Evolutionary conservation across 2,888 invertebrate genomes (phyloP).

Genomic region (Machimus rusticus): DNA sequence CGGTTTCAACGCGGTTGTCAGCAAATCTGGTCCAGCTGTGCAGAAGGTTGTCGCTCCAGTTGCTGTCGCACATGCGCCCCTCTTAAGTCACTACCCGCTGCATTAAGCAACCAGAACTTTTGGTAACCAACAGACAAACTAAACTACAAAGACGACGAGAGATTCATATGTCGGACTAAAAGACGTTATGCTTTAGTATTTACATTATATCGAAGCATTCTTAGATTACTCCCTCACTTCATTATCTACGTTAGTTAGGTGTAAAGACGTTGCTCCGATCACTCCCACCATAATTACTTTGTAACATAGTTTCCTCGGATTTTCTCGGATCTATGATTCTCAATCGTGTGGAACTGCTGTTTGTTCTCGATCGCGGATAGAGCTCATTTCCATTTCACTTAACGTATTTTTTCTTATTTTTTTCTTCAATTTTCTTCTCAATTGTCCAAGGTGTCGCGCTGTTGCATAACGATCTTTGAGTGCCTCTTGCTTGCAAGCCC

Average conservation of each 20-base stretch:
- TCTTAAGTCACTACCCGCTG: constrained; percentile 62
- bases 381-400: constrained; percentile 6
- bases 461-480: constrained; percentile 22
- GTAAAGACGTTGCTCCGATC: constrained; percentile 35
- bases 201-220: constrained; percentile 26
- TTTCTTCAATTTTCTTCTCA: not conserved
- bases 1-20: constrained; percentile 76
- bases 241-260: constrained; percentile 15
- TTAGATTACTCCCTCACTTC: constrained; percentile 29
- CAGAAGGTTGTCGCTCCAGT: constrained; percentile 59
- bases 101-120: constrained; percentile 40
- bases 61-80: constrained; percentile 62
- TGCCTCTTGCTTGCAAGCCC: not conserved
- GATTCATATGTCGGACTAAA: constrained; percentile 32
- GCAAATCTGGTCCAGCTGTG: constrained; percentile 70
- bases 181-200: constrained; percentile 44
- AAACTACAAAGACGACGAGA: constrained; percentile 9
- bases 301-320: constrained; percentile 20
- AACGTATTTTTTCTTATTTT: not conserved
- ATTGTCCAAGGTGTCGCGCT: not conserved
- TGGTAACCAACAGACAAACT: constrained; percentile 37
- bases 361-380: not conserved
- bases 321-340: constrained; percentile 1
- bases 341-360: not conserved
- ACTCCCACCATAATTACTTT: constrained; percentile 18